Conservation (phyloP, 2,888 invertebrate species). For the Epinotia brunnichana region DNA sequence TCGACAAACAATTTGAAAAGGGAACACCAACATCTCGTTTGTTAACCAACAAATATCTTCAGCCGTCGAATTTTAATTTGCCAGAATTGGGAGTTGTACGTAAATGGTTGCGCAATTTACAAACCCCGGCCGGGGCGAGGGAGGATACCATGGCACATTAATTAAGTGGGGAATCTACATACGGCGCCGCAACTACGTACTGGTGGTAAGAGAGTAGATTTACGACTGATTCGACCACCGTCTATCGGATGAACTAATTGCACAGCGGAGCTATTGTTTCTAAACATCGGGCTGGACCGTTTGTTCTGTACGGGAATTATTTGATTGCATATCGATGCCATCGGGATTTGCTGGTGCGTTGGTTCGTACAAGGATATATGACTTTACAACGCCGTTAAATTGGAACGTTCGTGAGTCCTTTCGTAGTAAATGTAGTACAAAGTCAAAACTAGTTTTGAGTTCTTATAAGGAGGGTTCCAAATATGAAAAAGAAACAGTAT, state of each 20-base stretch:
- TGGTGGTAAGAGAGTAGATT: conserved; percentile 80
- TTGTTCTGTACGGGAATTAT: conserved; percentile 64
- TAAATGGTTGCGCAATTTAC: conserved; percentile 79
- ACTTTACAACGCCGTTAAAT: not conserved
- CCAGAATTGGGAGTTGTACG: conserved; percentile 71
- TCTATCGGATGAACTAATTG: conserved; percentile 83
- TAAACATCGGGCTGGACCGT: conserved; percentile 69
- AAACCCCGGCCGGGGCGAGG: conserved; percentile 72
- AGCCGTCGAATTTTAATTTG: conserved; percentile 71
- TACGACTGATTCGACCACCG: conserved; percentile 81
- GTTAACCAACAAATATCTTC: conserved; percentile 54
- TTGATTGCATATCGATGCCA: conserved; percentile 66
- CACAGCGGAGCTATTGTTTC: conserved; percentile 80
- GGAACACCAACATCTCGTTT: conserved; percentile 43
- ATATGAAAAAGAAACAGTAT: no score
- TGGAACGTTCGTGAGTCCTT: not conserved
- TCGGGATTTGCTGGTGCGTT: conserved; percentile 33
- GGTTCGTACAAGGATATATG: conserved; percentile 9
- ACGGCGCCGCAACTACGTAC: conserved; percentile 76
- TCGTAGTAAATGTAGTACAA: not conserved
- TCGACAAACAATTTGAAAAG: conserved; percentile 38
- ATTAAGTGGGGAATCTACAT: conserved; percentile 82
- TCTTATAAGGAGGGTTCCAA: not conserved
- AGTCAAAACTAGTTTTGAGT: not conserved
- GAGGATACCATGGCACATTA: conserved; percentile 79